phyloP scores from a whole-genome alignment of 2,113 vertebrate genomes.

The Recurvirostra avosetta region DNA sequence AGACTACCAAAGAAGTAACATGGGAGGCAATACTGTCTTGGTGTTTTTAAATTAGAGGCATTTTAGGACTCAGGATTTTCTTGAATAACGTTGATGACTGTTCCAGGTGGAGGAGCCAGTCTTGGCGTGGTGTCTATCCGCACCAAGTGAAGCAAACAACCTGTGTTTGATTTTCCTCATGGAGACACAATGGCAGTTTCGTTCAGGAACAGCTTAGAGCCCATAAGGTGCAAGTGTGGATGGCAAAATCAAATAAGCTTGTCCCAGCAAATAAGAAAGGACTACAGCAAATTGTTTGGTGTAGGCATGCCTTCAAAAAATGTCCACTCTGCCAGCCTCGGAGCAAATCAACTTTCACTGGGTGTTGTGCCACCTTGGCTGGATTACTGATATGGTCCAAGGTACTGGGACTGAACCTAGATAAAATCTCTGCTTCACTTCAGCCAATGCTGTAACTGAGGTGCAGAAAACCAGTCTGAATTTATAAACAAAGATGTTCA shows the following conservation, averaged over 20 bases:
- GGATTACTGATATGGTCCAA: neutral
- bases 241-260: neutral
- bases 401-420: neutral
- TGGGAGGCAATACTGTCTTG: rapidly evolving
- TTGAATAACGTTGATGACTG: neutral
- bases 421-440: neutral
- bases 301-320: neutral
- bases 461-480: neutral
- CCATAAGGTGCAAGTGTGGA: neutral
- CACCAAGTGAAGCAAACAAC: neutral
- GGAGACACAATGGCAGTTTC: neutral
- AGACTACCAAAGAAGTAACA: neutral
- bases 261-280: neutral
- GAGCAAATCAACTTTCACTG: neutral
- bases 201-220: neutral
- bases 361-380: neutral
- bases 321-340: neutral
- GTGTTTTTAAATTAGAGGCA: neutral
- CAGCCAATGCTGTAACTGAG: neutral
- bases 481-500: neutral
- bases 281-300: neutral
- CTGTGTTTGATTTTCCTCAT: neutral
- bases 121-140: neutral
- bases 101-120: neutral
- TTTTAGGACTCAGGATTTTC: neutral